Base-by-base conservation (phyloP, 2,888 invertebrate species). In the Endotricha flammealis region DNA sequence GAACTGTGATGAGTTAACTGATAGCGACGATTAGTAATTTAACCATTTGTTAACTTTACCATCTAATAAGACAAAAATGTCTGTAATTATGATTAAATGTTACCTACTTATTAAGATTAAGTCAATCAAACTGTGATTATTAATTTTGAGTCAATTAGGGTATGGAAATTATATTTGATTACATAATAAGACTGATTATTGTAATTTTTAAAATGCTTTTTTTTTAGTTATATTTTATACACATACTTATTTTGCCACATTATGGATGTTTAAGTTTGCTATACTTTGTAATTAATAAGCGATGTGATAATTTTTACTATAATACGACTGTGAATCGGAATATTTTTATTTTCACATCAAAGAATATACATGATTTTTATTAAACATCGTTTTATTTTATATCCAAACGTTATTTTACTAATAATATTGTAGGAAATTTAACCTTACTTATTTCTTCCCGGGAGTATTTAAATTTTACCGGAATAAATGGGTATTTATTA, bases 121-220 rank as follows among this genome's bases (percentile, higher is more conserved):
- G 24, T 24, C 24, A 24, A 24, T 24, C 24, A 24, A 24, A 24
- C 24, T 24, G 24, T 24, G 24, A 24, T 24, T 24, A 24, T 24
- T 24, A 10, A 24, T n/a, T 10, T 24, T 10, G 24, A 24, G 24
- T 24, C 24, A 24, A 24, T 24, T 24, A 24, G 10, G 4, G 10
- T 24, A 24, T 10, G 24, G 10, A 24, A n/a, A 24, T 24, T 9
- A 10, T 24, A 24, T 24, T 24, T 24, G 11, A 24, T 24, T n/a
- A 5, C 16, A 16, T 16, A 16, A 16, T 24, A 10, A 24, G n/a
- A 24, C 24, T 24, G 24, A 24, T 10, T 24, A 9, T 24, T 24
- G 24, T 24, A 10, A 24, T 24, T 24, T 24, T 24, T 24, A 24
- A 24, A 24, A 5, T 10, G 3, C 10, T 24, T 9, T 24, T 24